Evolutionary conservation across 2,888 invertebrate genomes (phyloP).

Genomic region (Cantharis rufa): DNA sequence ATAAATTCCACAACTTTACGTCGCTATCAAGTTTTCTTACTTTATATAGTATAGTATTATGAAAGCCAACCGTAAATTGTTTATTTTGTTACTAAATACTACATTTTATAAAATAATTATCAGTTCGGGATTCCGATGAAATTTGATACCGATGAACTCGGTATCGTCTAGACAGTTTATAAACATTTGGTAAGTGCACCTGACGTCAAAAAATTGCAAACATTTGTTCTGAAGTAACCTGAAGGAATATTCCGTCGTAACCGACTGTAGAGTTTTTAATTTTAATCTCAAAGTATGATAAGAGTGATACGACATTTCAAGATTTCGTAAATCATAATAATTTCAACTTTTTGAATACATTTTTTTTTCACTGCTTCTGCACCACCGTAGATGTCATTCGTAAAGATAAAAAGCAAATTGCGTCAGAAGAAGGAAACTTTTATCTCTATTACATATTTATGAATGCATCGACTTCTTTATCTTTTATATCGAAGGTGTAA

Average conservation of each 20-base stretch:
- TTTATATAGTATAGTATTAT: not conserved
- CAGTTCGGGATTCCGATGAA: not conserved
- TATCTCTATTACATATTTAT: not conserved
- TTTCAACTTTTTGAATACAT: not conserved
- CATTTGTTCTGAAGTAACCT: not conserved
- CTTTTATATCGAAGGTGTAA: not conserved
- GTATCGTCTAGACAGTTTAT: not conserved
- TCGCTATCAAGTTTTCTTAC: not conserved
- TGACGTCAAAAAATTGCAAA: not conserved
- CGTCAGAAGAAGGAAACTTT: not conserved
- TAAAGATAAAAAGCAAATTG: not conserved
- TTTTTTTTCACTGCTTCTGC: not conserved
- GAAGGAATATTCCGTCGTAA: not conserved
- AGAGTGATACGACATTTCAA: not conserved
- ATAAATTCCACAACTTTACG: not conserved
- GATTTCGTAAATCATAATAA: not conserved
- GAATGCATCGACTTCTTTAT: not conserved
- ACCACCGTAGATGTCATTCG: not conserved
- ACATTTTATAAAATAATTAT: not conserved
- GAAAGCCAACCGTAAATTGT: not conserved
- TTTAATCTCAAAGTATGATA: not conserved
- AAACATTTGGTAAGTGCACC: not conserved
- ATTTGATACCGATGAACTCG: not conserved
- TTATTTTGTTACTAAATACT: not conserved
- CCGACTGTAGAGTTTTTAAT: too few relatives aligned